phyloP scores from a whole-genome alignment of 2,113 vertebrate genomes.

The Tringa solitaria region DNA sequence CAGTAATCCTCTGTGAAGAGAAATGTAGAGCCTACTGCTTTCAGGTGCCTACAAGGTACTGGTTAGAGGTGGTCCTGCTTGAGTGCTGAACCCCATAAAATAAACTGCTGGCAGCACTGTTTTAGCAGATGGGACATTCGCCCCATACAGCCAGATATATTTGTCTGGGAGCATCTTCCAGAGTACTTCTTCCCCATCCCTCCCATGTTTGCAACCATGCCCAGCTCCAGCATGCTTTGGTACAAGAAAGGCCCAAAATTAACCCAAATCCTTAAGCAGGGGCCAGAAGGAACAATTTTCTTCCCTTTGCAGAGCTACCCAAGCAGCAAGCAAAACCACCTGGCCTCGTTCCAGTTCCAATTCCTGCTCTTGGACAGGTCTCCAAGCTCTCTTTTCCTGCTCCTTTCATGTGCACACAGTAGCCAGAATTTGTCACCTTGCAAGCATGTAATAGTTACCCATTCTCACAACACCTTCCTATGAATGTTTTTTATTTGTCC shows the following conservation, averaged over 20 bases:
- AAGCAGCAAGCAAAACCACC: neutral
- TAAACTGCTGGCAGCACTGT: neutral
- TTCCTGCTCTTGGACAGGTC: neutral
- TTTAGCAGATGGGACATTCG: neutral
- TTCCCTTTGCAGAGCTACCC: neutral
- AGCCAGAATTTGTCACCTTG: slow-evolving; percentile 44
- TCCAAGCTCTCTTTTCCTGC: neutral
- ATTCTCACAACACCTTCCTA: neutral
- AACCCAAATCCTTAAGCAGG: neutral
- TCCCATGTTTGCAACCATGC: fast-evolving
- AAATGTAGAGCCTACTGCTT: neutral
- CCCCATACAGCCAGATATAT: neutral
- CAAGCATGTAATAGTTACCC: neutral
- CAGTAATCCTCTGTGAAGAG: neutral
- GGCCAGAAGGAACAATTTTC: neutral
- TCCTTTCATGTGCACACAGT: slow-evolving; percentile 14
- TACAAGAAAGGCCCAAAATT: neutral
- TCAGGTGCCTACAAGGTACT: neutral
- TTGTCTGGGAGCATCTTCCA: neutral
- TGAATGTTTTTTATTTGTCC: slow-evolving; percentile 16
- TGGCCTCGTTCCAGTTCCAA: neutral
- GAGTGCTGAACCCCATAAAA: neutral
- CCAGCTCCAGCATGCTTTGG: neutral
- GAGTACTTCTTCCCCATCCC: neutral
- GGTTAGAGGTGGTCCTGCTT: neutral